Evolutionary conservation across 2,113 vertebrate genomes (phyloP).

Genomic region (Melanotaenia duboulayi): DNA sequence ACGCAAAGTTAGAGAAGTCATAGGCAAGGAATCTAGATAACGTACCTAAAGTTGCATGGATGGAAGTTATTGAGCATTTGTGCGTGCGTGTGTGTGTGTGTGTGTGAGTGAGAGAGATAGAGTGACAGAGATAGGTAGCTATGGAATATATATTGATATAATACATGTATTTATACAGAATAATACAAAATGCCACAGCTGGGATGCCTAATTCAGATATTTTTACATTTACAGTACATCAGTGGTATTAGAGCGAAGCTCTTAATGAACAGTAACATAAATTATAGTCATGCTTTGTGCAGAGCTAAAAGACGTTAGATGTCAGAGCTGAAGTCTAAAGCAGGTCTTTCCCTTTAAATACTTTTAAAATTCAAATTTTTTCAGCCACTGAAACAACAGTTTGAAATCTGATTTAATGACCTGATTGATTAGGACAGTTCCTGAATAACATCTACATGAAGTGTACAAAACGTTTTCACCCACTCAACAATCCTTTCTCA

Average conservation of each 20-base stretch:
- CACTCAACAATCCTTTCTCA: constrained; percentile 54
- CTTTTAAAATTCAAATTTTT: neutral
- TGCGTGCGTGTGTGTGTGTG: no score
- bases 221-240: neutral
- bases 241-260: neutral
- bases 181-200: no score
- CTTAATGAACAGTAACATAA: neutral
- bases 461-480: constrained; percentile 42
- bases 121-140: no score
- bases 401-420: constrained; percentile 25
- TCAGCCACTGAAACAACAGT: constrained; percentile 29
- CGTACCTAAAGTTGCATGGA: no score
- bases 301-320: constrained; percentile 27
- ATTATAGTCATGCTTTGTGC: neutral
- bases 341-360: constrained; percentile 22
- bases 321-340: constrained; percentile 20
- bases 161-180: no score
- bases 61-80: no score
- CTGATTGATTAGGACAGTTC: constrained; percentile 30
- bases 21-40: no score
- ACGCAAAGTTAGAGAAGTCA: no score
- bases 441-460: constrained; percentile 33
- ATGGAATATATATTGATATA: no score
- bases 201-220: no score
- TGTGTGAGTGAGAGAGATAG: no score